phyloP scores from a whole-genome alignment of 2,888 invertebrate species.

The Colletes collaris region DNA sequence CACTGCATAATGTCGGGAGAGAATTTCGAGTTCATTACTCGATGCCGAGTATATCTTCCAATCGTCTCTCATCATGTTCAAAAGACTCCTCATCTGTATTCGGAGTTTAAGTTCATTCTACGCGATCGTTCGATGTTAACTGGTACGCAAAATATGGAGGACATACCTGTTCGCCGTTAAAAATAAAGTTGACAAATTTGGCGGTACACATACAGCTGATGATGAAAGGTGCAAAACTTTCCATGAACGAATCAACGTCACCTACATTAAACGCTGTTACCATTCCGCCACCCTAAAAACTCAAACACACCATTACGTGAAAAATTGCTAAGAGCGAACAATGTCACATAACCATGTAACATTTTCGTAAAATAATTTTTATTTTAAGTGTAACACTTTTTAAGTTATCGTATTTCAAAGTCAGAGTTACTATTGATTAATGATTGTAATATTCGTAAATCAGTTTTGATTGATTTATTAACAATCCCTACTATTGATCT shows the following conservation, averaged over 20 bases:
- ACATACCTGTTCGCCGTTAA: slow-evolving; percentile 53
- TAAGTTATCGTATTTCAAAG: too few species aligned
- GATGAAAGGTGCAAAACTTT: slow-evolving; percentile 48
- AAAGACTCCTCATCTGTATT: slow-evolving; percentile 51
- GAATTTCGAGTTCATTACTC: slow-evolving; percentile 33
- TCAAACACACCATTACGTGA: not conserved
- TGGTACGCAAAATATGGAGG: not conserved
- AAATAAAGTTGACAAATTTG: slow-evolving; percentile 57
- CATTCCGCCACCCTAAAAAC: slow-evolving; percentile 53
- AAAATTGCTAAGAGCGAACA: not conserved
- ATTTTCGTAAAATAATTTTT: too few species aligned
- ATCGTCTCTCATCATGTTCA: slow-evolving; percentile 49
- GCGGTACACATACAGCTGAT: slow-evolving; percentile 59
- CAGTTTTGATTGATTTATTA: too few species aligned
- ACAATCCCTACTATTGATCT: too few species aligned
- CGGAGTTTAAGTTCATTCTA: not conserved
- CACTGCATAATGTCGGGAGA: slow-evolving; percentile 43
- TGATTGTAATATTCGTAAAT: too few species aligned
- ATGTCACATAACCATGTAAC: too few species aligned
- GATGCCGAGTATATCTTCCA: slow-evolving; percentile 46
- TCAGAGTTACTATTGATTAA: too few species aligned
- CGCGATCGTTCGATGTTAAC: not conserved
- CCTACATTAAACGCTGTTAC: slow-evolving; percentile 23
- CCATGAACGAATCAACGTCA: slow-evolving; percentile 52
- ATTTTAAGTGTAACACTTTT: too few species aligned